Evolutionary conservation across 2,888 invertebrate genomes (phyloP).

Genomic region (Gasteruption jaculator): DNA sequence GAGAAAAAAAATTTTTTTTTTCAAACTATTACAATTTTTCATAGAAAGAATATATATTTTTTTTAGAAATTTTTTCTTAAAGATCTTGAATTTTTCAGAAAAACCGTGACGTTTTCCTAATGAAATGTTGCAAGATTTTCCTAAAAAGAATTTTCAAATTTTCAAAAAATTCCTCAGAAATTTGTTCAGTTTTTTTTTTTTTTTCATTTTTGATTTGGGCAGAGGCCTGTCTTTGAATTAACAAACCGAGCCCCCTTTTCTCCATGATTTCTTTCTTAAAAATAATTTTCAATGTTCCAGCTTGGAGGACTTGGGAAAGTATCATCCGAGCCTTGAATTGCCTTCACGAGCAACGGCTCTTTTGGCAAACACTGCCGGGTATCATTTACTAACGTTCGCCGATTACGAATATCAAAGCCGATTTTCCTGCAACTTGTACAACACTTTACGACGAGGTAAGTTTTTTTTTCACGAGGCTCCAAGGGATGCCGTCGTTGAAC

Average conservation of each 20-base stretch:
- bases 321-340: constrained; percentile 36
- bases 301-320: constrained; percentile 37
- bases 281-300: constrained; percentile 23
- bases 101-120: no score
- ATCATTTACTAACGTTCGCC: constrained; percentile 44
- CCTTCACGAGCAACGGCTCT: constrained; percentile 45
- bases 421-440: constrained; percentile 45
- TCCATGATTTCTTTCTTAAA: no score
- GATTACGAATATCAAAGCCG: constrained; percentile 42
- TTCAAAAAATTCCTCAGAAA: not conserved
- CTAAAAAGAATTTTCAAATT: no score
- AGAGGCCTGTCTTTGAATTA: no score
- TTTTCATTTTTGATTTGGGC: constrained; percentile 2
- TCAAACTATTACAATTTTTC: no score
- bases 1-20: no score
- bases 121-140: no score
- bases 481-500: no score
- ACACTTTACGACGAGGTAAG: constrained; percentile 38
- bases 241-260: no score
- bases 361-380: constrained; percentile 40
- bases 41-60: no score
- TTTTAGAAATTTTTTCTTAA: no score
- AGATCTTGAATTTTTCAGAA: no score
- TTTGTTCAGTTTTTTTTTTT: not conserved
- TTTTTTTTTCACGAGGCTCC: not conserved